Evolutionary conservation across 2,113 vertebrate genomes (phyloP).

Genomic region (Bagarius yarrelli): DNA sequence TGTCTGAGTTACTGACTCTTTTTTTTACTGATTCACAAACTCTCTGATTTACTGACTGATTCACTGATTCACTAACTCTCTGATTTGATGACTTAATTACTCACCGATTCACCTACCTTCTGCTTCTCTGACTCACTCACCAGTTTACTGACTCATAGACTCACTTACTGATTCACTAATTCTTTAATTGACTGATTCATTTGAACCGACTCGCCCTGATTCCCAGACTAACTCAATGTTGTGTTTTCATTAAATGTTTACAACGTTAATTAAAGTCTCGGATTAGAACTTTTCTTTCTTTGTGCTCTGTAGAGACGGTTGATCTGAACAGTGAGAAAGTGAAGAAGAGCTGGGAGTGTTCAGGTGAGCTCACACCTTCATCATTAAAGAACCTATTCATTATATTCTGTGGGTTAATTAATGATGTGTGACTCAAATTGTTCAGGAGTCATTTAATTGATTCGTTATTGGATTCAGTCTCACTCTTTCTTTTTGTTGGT

Average conservation of each 20-base stretch:
- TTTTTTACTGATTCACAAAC: neutral
- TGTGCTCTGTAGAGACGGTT: conserved; percentile 26
- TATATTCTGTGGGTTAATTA: neutral
- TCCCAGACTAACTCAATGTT: neutral
- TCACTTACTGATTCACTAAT: neutral
- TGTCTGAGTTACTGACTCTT: neutral
- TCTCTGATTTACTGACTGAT: neutral
- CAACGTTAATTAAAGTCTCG: neutral
- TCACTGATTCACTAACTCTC: no score
- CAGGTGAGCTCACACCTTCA: neutral
- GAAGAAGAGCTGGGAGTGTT: conserved; percentile 32
- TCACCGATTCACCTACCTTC: neutral
- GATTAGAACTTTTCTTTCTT: neutral
- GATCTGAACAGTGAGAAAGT: conserved; percentile 25
- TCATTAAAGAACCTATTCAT: neutral
- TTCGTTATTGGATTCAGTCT: neutral
- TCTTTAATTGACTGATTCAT: neutral
- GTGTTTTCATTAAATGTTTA: neutral
- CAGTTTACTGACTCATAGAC: neutral
- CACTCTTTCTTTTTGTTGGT: neutral
- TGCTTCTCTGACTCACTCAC: neutral
- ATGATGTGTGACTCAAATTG: neutral
- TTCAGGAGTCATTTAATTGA: neutral
- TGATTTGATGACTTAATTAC: no score
- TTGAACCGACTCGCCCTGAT: neutral